Conservation (phyloP, 2,113 vertebrate species). For the Entosphenus tridentatus region DNA sequence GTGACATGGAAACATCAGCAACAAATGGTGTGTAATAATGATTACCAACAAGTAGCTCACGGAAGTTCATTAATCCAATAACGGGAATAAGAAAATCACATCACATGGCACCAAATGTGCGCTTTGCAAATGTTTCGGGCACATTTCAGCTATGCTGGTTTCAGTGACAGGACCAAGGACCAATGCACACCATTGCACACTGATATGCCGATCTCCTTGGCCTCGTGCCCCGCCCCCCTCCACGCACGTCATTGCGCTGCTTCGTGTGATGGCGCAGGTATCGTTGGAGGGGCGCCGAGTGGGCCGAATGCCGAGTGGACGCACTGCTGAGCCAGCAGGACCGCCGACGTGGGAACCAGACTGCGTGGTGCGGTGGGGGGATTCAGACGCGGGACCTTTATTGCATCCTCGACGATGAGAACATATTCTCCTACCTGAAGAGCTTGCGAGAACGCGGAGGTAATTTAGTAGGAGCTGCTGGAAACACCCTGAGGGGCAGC, state of each 20-base stretch:
- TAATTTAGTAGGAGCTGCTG: conserved; percentile 15
- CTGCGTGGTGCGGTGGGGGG: conserved; percentile 66
- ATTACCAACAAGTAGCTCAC: too few species aligned
- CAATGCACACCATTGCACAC: neutral
- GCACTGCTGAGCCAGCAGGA: conserved; percentile 72
- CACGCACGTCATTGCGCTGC: too few species aligned
- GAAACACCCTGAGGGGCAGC: too few species aligned
- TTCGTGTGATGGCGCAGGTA: conserved; percentile 23
- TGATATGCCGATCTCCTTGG: neutral
- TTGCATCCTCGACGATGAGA: conserved; percentile 53
- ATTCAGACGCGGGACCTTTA: conserved; percentile 61
- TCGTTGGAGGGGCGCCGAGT: conserved; percentile 63
- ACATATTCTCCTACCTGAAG: conserved; percentile 37
- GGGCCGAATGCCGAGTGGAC: conserved; percentile 72
- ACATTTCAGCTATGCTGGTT: neutral
- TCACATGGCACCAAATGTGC: too few species aligned
- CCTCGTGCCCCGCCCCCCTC: neutral
- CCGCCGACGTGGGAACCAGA: conserved; percentile 59
- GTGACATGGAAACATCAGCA: too few species aligned
- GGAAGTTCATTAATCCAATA: too few species aligned
- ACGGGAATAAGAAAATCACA: too few species aligned
- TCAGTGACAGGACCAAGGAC: neutral
- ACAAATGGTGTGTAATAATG: too few species aligned
- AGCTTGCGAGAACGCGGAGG: conserved; percentile 48
- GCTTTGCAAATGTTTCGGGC: too few species aligned